Evolutionary conservation across 2,888 invertebrate genomes (phyloP).

Genomic region (Chrysolina americana): DNA sequence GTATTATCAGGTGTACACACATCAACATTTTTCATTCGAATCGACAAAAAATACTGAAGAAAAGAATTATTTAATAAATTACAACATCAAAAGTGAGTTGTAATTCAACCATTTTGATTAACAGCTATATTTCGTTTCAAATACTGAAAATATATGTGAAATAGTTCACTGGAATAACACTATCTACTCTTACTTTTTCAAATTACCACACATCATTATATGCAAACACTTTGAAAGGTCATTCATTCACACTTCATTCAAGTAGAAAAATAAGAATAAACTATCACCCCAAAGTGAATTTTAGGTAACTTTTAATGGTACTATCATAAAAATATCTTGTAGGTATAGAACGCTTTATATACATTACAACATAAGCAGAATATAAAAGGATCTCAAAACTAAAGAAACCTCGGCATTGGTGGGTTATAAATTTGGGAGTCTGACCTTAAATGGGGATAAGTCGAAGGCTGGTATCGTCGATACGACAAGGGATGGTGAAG

Average conservation of each 20-base stretch:
- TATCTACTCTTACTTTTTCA: neutral
- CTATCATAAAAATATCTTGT: constrained; percentile 33
- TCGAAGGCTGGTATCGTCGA: constrained; percentile 64
- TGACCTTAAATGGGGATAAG: constrained; percentile 61
- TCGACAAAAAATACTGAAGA: too few relatives aligned
- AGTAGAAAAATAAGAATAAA: neutral
- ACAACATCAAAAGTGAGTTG: neutral
- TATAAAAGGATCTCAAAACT: constrained; percentile 57
- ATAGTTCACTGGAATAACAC: neutral
- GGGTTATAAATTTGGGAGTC: constrained; percentile 60
- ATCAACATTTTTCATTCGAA: too few relatives aligned
- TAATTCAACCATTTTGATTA: neutral
- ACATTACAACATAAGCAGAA: constrained; percentile 54
- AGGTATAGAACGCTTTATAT: constrained; percentile 48
- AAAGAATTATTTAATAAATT: too few relatives aligned
- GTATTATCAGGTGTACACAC: too few relatives aligned
- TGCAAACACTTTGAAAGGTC: too few relatives aligned
- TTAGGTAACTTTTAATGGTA: constrained; percentile 14
- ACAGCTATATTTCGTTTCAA: neutral
- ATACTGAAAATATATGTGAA: too few relatives aligned
- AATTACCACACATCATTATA: too few relatives aligned
- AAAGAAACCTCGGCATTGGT: constrained; percentile 62
- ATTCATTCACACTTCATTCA: neutral
- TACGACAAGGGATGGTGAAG: constrained; percentile 60
- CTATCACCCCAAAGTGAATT: constrained; percentile 25